Evolutionary conservation across 1,140 invertebrate genomes (phyloP).

Genomic region (Caerostris darwini): DNA sequence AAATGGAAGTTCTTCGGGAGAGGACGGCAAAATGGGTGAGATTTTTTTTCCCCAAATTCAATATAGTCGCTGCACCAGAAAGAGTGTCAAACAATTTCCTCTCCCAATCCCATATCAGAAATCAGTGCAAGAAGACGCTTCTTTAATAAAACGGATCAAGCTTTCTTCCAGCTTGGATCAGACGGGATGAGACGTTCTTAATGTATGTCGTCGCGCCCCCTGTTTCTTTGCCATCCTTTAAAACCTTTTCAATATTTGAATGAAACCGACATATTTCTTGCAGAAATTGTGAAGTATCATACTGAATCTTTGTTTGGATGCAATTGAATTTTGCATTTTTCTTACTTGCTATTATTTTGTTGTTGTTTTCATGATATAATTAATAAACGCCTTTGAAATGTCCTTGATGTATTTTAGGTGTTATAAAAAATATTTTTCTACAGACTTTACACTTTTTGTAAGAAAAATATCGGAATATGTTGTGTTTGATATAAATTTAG

Average conservation of each 20-base stretch:
- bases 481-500: too few relatives aligned
- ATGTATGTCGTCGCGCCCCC: too few relatives aligned
- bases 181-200: not conserved
- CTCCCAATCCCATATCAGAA: not conserved
- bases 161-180: not conserved
- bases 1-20: too few relatives aligned
- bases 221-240: not conserved
- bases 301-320: too few relatives aligned
- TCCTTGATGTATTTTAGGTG: too few relatives aligned
- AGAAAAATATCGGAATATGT: too few relatives aligned
- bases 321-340: too few relatives aligned
- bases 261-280: not conserved
- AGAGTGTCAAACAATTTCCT: constrained; percentile 11
- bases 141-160: constrained; percentile 15
- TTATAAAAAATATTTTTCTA: too few relatives aligned
- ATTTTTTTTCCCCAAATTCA: not conserved
- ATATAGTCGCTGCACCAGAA: not conserved
- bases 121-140: not conserved
- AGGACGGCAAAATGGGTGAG: not conserved
- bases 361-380: too few relatives aligned
- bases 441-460: too few relatives aligned
- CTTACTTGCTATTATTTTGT: too few relatives aligned
- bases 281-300: not conserved
- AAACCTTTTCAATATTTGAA: not conserved
- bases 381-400: too few relatives aligned